A percentile compares a stretch with the other conserved stretches of the same genome.
Evolutionary conservation across 2,113 vertebrate species (phyloP).

Genomic region (Tinamus guttatus): DNA sequence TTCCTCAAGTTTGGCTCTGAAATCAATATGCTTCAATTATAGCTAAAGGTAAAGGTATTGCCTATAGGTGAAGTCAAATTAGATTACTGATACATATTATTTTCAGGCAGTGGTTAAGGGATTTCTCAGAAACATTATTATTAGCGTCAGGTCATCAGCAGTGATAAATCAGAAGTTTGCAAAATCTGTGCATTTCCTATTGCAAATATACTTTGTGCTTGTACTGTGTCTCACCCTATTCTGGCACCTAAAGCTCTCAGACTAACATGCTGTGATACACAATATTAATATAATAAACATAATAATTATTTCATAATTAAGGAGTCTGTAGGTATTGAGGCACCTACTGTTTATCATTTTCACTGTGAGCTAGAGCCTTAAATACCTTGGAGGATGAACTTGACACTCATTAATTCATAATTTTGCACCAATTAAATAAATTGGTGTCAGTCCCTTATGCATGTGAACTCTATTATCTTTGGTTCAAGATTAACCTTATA

Average conservation of each 20-base stretch:
- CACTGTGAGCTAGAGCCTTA: neutral
- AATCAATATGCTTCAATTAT: slow-evolving; percentile 20
- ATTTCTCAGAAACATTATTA: neutral
- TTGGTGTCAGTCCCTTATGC: neutral
- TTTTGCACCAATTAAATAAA: neutral
- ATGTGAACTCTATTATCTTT: neutral
- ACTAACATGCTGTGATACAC: fast-evolving
- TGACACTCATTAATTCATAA: neutral
- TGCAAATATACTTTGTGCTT: neutral
- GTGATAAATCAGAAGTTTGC: neutral
- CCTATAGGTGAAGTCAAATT: neutral
- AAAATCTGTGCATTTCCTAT: neutral
- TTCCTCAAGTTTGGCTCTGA: slow-evolving; percentile 46
- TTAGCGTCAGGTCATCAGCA: neutral
- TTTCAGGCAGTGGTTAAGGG: neutral
- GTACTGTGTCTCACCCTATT: neutral
- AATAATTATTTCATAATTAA: neutral
- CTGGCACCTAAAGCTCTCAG: neutral
- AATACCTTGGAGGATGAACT: neutral
- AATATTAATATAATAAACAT: neutral
- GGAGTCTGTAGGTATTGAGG: neutral
- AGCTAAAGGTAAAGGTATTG: neutral
- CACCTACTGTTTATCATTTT: neutral
- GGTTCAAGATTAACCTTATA: neutral
- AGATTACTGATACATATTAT: neutral